Evolutionary conservation across 2,797 vertebrate species (phyloP).

Genomic region (Melanotaenia trifasciata): DNA sequence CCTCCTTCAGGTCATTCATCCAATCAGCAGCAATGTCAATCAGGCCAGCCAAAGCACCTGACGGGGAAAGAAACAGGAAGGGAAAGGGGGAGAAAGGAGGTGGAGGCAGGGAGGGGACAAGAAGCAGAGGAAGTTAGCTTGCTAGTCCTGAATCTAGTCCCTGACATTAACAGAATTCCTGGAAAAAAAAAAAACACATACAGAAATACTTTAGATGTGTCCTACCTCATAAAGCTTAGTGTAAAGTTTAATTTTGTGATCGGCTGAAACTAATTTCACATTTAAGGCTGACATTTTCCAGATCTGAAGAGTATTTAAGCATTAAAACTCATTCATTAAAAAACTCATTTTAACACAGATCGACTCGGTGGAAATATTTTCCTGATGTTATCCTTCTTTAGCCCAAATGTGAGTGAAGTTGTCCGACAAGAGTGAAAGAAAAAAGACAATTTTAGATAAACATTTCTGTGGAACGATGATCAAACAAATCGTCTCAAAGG

Average conservation of each 20-base stretch:
- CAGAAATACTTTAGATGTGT: no score
- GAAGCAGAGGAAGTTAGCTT: constrained; percentile 3
- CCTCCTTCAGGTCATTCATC: constrained; percentile 99
- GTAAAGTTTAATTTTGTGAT: not conserved
- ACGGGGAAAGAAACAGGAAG: constrained; percentile 18
- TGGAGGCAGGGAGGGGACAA: constrained; percentile 6
- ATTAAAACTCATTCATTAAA: not conserved
- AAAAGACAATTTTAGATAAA: not conserved
- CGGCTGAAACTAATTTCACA: not conserved
- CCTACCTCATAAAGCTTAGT: not conserved
- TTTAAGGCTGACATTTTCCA: not conserved
- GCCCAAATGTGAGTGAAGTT: no score
- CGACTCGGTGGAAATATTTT: not conserved
- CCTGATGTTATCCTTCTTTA: not conserved
- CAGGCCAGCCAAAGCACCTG: constrained; percentile 95
- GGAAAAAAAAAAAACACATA: not conserved
- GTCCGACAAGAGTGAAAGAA: not conserved
- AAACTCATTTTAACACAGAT: not conserved
- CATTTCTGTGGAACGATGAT: not conserved
- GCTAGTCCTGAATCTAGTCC: not conserved
- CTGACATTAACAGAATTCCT: not conserved
- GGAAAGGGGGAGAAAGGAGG: constrained; percentile 4
- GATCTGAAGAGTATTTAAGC: not conserved
- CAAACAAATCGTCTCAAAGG: not conserved
- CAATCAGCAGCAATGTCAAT: constrained; percentile 99